Evolutionary conservation across 2,113 vertebrate genomes (phyloP).

Genomic region (Apus apus): DNA sequence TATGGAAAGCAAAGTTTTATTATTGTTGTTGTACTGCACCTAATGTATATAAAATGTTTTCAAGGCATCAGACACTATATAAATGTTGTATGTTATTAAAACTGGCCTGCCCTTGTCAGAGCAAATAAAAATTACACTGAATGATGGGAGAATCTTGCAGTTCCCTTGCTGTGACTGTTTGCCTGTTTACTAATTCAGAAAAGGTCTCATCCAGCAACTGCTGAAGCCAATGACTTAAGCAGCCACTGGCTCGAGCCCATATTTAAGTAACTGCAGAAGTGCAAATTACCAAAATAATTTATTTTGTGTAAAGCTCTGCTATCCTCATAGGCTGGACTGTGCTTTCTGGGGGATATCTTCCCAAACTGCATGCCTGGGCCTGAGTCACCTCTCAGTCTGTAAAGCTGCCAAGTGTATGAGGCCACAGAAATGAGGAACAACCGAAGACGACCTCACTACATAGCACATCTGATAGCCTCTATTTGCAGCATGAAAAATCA

Average conservation of each 20-base stretch:
- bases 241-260: not conserved
- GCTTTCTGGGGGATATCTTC: not conserved
- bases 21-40: not conserved
- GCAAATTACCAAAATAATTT: not conserved
- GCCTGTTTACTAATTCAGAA: constrained; percentile 46
- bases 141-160: constrained; percentile 33
- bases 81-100: constrained; percentile 43
- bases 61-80: constrained; percentile 20
- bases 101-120: constrained; percentile 36
- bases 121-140: constrained; percentile 41
- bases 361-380: not conserved
- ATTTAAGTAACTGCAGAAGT: constrained; percentile 14
- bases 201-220: not conserved
- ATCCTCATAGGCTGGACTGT: not conserved
- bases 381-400: not conserved
- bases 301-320: not conserved
- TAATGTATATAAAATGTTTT: constrained; percentile 35
- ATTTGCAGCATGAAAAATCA: constrained; percentile 36
- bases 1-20: constrained; percentile 33
- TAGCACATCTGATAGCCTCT: not conserved
- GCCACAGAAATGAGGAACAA: not conserved
- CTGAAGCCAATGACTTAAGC: constrained; percentile 17
- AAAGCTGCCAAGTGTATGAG: not conserved
- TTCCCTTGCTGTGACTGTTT: constrained; percentile 29
- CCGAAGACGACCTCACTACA: not conserved